These are phyloP conservation scores for Eidolon helvum DNA, from an alignment of 2,113 vertebrate genomes.

Conservation along the genomic window DNA sequence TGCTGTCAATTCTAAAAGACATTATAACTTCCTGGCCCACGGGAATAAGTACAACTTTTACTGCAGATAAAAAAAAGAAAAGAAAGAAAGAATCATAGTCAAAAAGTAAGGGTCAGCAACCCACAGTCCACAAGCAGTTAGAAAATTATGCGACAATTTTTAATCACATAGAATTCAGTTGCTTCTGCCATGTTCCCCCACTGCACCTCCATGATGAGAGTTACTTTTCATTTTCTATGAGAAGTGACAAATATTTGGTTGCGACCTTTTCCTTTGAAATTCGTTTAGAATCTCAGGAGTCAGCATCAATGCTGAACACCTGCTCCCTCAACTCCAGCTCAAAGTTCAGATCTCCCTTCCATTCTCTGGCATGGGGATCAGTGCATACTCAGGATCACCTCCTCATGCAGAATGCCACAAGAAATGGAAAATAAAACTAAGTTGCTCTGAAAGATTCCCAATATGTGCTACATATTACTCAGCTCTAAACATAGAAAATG, in stretches of 20 bases:
- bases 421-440: not conserved
- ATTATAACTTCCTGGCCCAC: conserved; percentile 86
- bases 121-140: not conserved
- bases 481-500: not conserved
- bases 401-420: not conserved
- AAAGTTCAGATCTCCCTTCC: not conserved
- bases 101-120: not conserved
- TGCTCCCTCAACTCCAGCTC: not conserved
- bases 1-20: conserved; percentile 83
- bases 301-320: not conserved
- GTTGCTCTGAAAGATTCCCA: not conserved
- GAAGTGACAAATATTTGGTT: not conserved
- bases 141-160: not conserved
- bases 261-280: not conserved
- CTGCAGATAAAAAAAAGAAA: conserved; percentile 77
- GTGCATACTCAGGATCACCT: not conserved
- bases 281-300: not conserved
- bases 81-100: not conserved
- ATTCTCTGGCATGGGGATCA: not conserved
- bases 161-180: not conserved
- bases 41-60: conserved; percentile 88
- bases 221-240: not conserved
- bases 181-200: not conserved
- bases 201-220: not conserved
- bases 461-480: not conserved